Conservation (phyloP, 2,797 vertebrate species). For the Scolopax rusticola region DNA sequence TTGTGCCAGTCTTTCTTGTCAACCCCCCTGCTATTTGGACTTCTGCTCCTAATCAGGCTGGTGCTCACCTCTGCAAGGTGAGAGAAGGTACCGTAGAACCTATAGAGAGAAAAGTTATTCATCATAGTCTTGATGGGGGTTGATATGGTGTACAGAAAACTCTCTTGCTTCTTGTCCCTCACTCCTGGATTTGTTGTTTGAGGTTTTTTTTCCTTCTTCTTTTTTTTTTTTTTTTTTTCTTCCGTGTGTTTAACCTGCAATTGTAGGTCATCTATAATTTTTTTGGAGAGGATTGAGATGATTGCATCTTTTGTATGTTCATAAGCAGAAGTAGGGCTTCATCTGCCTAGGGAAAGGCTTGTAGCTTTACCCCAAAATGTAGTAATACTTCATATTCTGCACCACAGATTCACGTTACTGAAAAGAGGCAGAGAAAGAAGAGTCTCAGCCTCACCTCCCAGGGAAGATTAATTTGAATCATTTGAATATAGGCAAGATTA, state of each 20-base stretch:
- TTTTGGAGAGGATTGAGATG: neutral
- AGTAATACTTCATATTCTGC: neutral
- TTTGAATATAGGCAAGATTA: neutral
- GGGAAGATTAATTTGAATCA: rapidly evolving
- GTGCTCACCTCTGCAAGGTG: neutral
- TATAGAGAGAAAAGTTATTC: neutral
- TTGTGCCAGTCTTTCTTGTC: neutral
- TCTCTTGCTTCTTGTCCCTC: neutral
- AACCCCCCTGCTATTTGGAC: rapidly evolving
- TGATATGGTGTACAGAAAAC: neutral
- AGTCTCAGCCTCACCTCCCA: neutral
- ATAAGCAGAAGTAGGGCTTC: neutral
- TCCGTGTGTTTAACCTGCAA: neutral
- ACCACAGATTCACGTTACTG: neutral
- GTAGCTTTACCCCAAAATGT: neutral
- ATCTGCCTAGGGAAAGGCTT: neutral
- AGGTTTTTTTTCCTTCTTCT: neutral
- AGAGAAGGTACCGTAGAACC: neutral
- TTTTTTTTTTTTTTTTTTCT: neutral
- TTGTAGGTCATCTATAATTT: neutral
- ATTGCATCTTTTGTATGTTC: neutral
- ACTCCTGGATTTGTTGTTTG: neutral
- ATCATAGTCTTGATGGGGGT: neutral
- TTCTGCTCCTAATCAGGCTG: neutral
- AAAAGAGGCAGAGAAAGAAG: neutral